Evolutionary conservation across 2,888 invertebrate species (phyloP), one percentile per base, ranked within the genome.

Genomic region (Drosophila demipolita): DNA sequence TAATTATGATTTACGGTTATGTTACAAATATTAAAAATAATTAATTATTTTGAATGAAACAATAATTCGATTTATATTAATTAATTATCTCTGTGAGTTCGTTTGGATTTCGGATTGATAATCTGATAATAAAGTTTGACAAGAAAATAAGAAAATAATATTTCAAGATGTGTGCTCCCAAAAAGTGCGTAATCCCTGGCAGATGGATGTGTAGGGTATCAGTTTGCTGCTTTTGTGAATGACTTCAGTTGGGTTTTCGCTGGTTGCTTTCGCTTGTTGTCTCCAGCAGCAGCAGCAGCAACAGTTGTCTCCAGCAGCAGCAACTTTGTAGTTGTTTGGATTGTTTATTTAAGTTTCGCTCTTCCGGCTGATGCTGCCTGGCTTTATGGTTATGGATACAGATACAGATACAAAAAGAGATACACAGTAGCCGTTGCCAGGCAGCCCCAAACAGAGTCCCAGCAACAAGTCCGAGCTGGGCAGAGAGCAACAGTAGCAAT

Each of bases 401-500:
- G 79, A 73, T 73, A 77, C 78, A 66, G 29, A 29, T 29, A 29
- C 29, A 29, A 29, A 60, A 62, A 60, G 71, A 75, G 58, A 71
- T 61, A 75, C 74, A 77, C 75, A 78, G 79, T 78, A 79, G 78
- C 79, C 72, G 35, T n/a, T 29, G 32, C 29, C 40, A 78, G 35
- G 54, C 63, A 75, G 63, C 40, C 40, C 65, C 40, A 69, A 63
- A 64, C 63, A 29, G 40, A 48, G 70, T 26, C 26, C 5, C 4
- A 58, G 63, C 42, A 50, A 67, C 15, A 49, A 48, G 61, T 38
- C 35, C 50, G 55, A 33, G 72, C 78, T 73, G 72, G 53, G 23
- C 23, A 1, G 23, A 70, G 72, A 70, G 75, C 89, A 84, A 91
- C 92, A 92, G 92, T 92, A 92, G 92, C 92, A 92, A 92, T 87